Evolutionary conservation across 2,797 vertebrate species (phyloP), one percentile per base, ranked within the genome.

Genomic region (Paguma larvata): DNA sequence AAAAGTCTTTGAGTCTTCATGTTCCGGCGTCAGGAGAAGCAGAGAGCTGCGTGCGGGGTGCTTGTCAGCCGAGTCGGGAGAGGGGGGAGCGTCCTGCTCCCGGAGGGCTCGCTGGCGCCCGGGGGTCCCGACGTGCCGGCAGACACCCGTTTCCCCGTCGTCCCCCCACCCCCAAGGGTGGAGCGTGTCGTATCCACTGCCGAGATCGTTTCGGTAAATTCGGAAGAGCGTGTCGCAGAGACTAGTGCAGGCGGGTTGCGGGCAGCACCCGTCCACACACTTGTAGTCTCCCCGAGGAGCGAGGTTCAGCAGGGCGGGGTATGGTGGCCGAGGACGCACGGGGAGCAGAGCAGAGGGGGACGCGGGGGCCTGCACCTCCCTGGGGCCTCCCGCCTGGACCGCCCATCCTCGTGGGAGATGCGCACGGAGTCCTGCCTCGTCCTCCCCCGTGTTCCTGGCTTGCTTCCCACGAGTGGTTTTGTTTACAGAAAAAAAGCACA

Each of bases 361-460:
- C 15, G 0, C n/a, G 59, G 59, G 27, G 63, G 25, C 30, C n/a
- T 59, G 14, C 0, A 1, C 23, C 1, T 41, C 1, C 9, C 34
- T 15, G 10, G 21, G 6, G 23, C 30, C n/a, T 53, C 41, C 11
- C 73, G n/a, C 38, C 62, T 13, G 15, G 12, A 1, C 10, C 3
- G 38, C 16, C 63, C 38, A 12, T 1, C 12, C n/a, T 63, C 18
- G 12, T 27, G 51, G 46, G n/a, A 23, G 9, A 53, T 18, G 78
- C 65, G 38, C 6, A 62, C 32, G 30, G 9, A 77, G 41, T 73
- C 30, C 27, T 3, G 44, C 59, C 51, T 48, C 8, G 53, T 16
- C 30, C 9, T 79, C 48, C 63, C 25, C 34, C 2, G 0, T 41
- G 5, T 67, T 91, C 86, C 83, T 23, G 19, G 72, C 21, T 15